phyloP scores from a whole-genome alignment of 2,888 invertebrate genomes.

The Neoitamus cyanurus region DNA sequence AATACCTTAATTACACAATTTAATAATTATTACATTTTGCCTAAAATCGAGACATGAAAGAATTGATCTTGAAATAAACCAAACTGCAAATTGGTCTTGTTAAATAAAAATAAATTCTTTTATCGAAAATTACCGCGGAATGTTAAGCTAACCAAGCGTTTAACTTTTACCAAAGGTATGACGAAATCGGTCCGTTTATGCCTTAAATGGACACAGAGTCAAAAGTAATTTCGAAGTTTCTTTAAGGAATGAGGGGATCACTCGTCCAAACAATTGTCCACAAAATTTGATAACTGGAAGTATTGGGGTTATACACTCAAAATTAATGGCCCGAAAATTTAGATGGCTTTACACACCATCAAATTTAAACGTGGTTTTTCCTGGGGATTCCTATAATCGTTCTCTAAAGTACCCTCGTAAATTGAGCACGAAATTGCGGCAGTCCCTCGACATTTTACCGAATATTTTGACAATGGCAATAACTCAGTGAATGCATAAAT shows the following conservation, averaged over 20 bases:
- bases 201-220: background rate
- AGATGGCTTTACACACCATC: slow-evolving; percentile 45
- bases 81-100: too few species aligned
- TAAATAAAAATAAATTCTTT: too few species aligned
- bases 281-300: slow-evolving; percentile 24
- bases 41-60: too few species aligned
- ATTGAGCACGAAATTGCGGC: slow-evolving; percentile 28
- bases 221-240: background rate
- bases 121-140: background rate
- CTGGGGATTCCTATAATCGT: slow-evolving; percentile 25
- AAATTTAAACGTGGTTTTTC: slow-evolving; percentile 44
- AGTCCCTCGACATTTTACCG: slow-evolving; percentile 15
- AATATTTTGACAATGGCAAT: slow-evolving; percentile 11
- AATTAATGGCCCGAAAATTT: slow-evolving; percentile 45
- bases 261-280: slow-evolving; percentile 15
- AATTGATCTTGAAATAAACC: too few species aligned
- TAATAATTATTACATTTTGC: too few species aligned
- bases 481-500: background rate
- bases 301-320: slow-evolving; percentile 21
- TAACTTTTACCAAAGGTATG: background rate
- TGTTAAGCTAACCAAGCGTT: background rate
- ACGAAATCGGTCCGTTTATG: background rate
- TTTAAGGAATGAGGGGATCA: background rate
- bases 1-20: too few species aligned
- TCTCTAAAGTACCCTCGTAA: slow-evolving; percentile 17